Base-by-base conservation (phyloP, 2,888 invertebrate species). In the Doris montereyensis region DNA sequence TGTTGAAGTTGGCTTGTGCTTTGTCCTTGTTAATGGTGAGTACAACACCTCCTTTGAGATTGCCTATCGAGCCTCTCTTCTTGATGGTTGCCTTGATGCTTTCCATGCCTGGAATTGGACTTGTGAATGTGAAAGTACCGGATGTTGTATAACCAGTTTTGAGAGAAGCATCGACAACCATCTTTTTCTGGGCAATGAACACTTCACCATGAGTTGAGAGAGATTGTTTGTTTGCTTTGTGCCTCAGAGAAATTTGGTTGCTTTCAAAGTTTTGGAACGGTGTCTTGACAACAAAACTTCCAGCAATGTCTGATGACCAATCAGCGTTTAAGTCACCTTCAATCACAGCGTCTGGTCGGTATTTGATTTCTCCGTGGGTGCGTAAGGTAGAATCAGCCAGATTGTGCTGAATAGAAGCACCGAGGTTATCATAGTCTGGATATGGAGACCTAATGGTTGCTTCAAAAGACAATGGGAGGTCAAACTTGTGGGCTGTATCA, bases 171-270 rank as follows among this genome's bases (percentile, higher is more conserved):
- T 83, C 83, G 26, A 79, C 81, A 1, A 73, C 30, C 26, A 78
- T 35, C 13, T 67, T 77, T 21, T 81, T 34, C 8, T 32, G 30
- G n/a, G 52, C 70, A 3, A 81, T 13, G 28, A 78, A 58, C 4
- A 87, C 13, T 52, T 85, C 82, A 0, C 81, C 82, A 52, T 84
- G 83, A 58, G 85, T 85, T 26, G 82, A 81, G 79, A 88, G 85
- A 81, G 81, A 41, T 89, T 87, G 28, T 82, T 77, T 60, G 87
- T 73, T 2, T 82, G 65, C 24, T 85, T 78, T 81, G 52, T 89
- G 88, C 30, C 82, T 77, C 62, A 87, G 73, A 2, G 83, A 65
- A 26, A 85, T 78, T 30, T 81, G 83, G 75, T 65, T 80, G 28
- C 74, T 60, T 26, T 79, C 71, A 32, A 60, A 79, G 32, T 58